Conservation (phyloP, 1,140 invertebrate species). For the Drosophila suzukii region DNA sequence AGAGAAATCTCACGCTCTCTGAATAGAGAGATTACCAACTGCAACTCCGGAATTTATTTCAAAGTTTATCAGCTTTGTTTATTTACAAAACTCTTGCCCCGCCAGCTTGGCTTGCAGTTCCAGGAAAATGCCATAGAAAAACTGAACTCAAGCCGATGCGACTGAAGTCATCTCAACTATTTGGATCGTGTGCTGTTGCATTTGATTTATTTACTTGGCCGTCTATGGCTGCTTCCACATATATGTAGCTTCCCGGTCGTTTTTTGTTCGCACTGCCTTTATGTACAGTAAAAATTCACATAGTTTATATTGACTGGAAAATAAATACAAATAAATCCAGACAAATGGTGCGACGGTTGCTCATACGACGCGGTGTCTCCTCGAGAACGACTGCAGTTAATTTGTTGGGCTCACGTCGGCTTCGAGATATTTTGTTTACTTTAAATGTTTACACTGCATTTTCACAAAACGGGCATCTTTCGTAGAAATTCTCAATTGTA, state of each 20-base stretch:
- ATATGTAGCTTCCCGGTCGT: slow-evolving; percentile 10
- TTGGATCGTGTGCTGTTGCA: slow-evolving; percentile 50
- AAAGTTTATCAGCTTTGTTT: slow-evolving; percentile 55
- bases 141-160: slow-evolving; percentile 27
- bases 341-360: slow-evolving; percentile 52
- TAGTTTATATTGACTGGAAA: slow-evolving; percentile 82
- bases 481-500: slow-evolving; percentile 76
- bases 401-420: slow-evolving; percentile 64
- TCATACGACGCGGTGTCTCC: slow-evolving; percentile 69
- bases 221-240: slow-evolving; percentile 20
- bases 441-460: slow-evolving; percentile 73
- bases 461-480: slow-evolving; percentile 70
- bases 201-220: slow-evolving; percentile 78
- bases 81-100: slow-evolving; percentile 50
- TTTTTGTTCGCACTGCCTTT: slow-evolving; percentile 59
- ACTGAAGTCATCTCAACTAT: slow-evolving; percentile 36
- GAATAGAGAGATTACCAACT: slow-evolving; percentile 42
- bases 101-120: slow-evolving; percentile 55
- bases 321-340: slow-evolving; percentile 82
- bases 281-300: slow-evolving; percentile 81
- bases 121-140: slow-evolving; percentile 38
- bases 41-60: slow-evolving; percentile 23
- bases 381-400: slow-evolving; percentile 51
- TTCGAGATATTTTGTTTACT: slow-evolving; percentile 59
- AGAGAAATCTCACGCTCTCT: slow-evolving; percentile 27